Percentiles rank a stretch among this genome's conserved stretches.
Evolutionary conservation across 2,797 vertebrate genomes (phyloP).

Genomic region (Notamacropus eugenii): DNA sequence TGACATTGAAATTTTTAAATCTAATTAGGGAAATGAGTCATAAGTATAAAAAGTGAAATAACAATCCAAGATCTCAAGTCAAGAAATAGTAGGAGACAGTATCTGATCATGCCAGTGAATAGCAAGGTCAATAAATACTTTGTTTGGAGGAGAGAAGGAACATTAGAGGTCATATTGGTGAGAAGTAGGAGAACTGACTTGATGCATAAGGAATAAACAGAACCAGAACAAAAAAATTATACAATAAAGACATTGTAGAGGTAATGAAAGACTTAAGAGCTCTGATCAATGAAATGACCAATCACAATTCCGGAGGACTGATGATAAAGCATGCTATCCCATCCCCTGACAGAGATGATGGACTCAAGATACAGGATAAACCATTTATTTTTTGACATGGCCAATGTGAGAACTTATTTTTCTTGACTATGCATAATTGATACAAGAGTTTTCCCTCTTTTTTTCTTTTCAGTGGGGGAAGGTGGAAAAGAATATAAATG

Average conservation of each 20-base stretch:
- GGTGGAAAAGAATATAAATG: background rate
- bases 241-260: background rate
- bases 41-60: conserved; percentile 43
- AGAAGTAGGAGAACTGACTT: background rate
- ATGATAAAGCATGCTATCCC: background rate
- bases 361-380: background rate
- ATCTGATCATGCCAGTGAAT: background rate
- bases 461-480: background rate
- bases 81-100: conserved; percentile 9
- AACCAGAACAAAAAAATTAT: background rate
- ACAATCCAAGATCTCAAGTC: background rate
- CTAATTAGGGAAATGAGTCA: conserved; percentile 21
- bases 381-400: background rate
- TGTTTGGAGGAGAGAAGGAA: conserved; percentile 19
- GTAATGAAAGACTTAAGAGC: background rate
- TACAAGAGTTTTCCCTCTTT: background rate
- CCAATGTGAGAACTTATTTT: background rate
- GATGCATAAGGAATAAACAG: background rate
- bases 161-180: background rate
- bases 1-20: background rate
- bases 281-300: background rate
- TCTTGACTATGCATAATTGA: background rate
- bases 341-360: background rate
- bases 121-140: background rate
- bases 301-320: background rate